Evolutionary conservation across 1,140 invertebrate species (phyloP), one percentile per base, ranked within the genome.

Genomic region (Euwallacea similis): DNA sequence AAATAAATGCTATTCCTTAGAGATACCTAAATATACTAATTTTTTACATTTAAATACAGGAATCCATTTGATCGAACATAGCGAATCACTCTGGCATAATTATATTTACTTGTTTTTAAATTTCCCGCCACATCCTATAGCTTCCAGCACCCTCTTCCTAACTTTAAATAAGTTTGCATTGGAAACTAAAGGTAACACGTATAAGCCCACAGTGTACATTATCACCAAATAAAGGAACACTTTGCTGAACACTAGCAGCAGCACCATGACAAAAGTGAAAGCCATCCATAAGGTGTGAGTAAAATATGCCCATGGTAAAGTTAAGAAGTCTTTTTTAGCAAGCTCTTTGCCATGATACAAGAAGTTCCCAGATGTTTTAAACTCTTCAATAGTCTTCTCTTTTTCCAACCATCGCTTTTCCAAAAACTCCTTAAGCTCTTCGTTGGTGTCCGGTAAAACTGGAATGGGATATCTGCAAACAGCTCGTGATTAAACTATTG

Each of bases 401-500:
- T 94, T 94, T 42, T 88, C 82, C 4, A 75, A 78, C 93, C 93
- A 95, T n/a, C 86, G 82, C 46, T 89, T 81, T 56, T 88, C 86
- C 47, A 94, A 77, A 90, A 93, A 95, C 11, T 75, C 77, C 60
- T 87, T 86, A 7, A 91, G 79, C 4, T 79, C 83, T 0, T 81
- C 79, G 70, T 90, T 86, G 13, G 86, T 84, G 3, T 78, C 79
- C 0, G 90, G 91, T 42, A 92, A 76, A 63, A 85, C 82, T 10
- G 83, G 71, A 16, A 85, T 82, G n/a, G 86, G 78, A 78, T 88
- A 86, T 73, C 87, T 88, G 77, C 42, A 66, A 82, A 47, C 71
- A 68, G 53, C 61, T 13, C 10, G 8, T 41, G 3, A 11, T 44
- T 43, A 8, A 10, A 42, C 8, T 61, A n/a, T 42, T 42, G 10